Base-by-base conservation (phyloP, 1,140 invertebrate species). In the Dendroctonus ponderosae region DNA sequence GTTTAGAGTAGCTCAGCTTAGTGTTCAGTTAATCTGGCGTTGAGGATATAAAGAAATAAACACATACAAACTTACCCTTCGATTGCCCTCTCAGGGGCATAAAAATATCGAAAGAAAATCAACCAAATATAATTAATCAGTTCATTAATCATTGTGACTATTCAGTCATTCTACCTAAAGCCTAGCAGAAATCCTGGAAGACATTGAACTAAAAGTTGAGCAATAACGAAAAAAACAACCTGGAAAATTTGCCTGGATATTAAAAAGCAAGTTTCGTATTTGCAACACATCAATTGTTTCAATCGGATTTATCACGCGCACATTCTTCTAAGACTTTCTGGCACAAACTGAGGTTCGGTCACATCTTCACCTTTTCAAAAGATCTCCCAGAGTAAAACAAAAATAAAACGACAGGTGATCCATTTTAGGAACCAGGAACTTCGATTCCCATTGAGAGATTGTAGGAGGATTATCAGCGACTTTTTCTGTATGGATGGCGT, bases 51-150 rank as follows among this genome's bases (percentile, higher is more conserved):
- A 26, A 26, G 3, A 26, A 26, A 2, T 51, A n/a, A 2, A 51
- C 11, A 51, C 7, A 4, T 5, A 26, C 41, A 5, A 14, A 54
- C 62, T 64, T 50, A 64, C 62, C 62, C 51, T 38, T 64, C 62
- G 8, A 64, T 56, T 7, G 62, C 62, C 11, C 37, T 54, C 39
- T 64, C 7, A 37, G 52, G 43, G 9, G 15, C 58, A 37, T 62
- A 67, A 40, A 67, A 38, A 52, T 46, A 64, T 48, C 63, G 52
- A 64, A 69, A 71, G 12, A 71, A 66, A 9, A 71, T 37, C 15
- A 67, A n/a, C 64, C 59, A 66, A 12, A 71, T 41, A 54, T 71
- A 71, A 43, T 61, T 63, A 48, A 71, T n/a, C 63, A 56, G 67
- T 53, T 71, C 44, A 37, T 52, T 15, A 40, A 71, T 56, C 71